phyloP scores from a whole-genome alignment of 2,797 vertebrate genomes.

The Tapera naevia region DNA sequence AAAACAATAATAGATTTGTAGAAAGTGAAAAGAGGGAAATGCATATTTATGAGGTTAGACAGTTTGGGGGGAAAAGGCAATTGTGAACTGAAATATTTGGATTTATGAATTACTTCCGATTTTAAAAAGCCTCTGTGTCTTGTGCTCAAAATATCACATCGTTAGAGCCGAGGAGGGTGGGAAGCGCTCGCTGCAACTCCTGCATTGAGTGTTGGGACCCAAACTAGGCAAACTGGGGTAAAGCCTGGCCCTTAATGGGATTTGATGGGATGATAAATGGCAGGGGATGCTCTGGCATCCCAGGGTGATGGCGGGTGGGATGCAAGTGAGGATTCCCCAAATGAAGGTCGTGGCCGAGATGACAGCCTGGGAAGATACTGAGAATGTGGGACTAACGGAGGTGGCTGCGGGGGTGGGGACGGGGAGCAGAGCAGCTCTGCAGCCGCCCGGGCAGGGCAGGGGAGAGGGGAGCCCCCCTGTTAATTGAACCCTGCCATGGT shows the following conservation, averaged over 20 bases:
- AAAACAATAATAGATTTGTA: slow-evolving; percentile 66
- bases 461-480: background rate
- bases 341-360: background rate
- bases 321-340: background rate
- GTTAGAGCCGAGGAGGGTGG: background rate
- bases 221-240: background rate
- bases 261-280: background rate
- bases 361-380: background rate
- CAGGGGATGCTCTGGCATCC: background rate
- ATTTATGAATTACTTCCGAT: slow-evolving; percentile 39
- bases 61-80: slow-evolving; percentile 4
- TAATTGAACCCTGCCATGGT: background rate
- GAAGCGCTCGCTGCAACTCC: background rate
- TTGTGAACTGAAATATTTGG: slow-evolving; percentile 38
- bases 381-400: rapidly evolving
- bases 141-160: background rate
- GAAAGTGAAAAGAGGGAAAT: slow-evolving; percentile 37
- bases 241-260: background rate
- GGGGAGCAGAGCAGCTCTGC: background rate
- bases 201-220: rapidly evolving
- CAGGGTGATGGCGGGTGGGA: rapidly evolving
- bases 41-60: slow-evolving; percentile 65
- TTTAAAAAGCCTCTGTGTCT: background rate
- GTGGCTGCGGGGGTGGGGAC: background rate
- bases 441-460: background rate